A percentile compares a stretch with the other conserved stretches of the same genome.
Conservation (phyloP, 2,797 vertebrate genomes). For the Sebastes aleutianus region DNA sequence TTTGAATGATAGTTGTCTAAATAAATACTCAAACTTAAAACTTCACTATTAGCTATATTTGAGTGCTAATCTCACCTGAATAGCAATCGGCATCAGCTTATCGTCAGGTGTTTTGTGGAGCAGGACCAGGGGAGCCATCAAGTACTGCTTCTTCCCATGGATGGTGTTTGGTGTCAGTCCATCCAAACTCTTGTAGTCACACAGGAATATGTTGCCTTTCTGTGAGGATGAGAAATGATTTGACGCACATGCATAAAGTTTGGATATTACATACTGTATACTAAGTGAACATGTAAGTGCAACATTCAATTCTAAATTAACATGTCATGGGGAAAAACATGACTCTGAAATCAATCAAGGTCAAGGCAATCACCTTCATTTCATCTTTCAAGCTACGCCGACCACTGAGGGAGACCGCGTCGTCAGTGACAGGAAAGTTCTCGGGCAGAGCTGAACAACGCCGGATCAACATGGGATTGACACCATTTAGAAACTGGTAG, state of each 20-base stretch:
- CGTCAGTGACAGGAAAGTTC: slow-evolving; percentile 66
- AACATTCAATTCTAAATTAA: neutral
- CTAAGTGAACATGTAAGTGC: neutral
- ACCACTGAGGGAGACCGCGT: slow-evolving; percentile 27
- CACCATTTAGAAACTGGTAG: slow-evolving; percentile 72
- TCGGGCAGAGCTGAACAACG: slow-evolving; percentile 47
- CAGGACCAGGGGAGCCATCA: no score
- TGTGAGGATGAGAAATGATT: slow-evolving; percentile 22
- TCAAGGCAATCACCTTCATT: slow-evolving; percentile 56
- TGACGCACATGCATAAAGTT: no score
- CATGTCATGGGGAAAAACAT: neutral
- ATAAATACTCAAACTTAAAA: no score
- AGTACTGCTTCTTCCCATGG: slow-evolving; percentile 28
- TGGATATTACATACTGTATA: no score
- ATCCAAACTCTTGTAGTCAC: slow-evolving; percentile 77
- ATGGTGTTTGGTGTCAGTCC: slow-evolving; percentile 63
- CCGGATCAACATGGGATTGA: slow-evolving; percentile 70
- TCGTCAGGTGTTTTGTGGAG: no score
- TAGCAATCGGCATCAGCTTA: slow-evolving; percentile 57
- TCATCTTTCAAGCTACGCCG: slow-evolving; percentile 27
- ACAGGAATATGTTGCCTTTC: slow-evolving; percentile 83
- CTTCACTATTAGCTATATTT: neutral
- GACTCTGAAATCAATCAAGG: neutral
- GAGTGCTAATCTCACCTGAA: slow-evolving; percentile 73
- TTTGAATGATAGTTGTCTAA: no score